Evolutionary conservation across 1,140 invertebrate genomes (phyloP).

Genomic region (Drosophila pachea): DNA sequence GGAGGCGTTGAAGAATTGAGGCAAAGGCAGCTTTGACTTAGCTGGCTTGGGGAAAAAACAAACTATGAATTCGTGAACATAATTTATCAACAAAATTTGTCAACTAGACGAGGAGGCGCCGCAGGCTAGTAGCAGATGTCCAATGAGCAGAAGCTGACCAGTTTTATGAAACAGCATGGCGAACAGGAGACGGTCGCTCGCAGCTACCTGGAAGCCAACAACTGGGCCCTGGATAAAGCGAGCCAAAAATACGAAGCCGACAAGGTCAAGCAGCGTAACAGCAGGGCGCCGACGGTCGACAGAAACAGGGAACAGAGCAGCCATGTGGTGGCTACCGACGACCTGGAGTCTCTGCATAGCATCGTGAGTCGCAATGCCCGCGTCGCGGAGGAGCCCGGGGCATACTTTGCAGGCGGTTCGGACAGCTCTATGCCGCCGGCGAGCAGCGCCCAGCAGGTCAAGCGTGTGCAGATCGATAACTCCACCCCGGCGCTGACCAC

Average conservation of each 20-base stretch:
- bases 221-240: conserved; percentile 56
- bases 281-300: neutral
- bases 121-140: conserved; percentile 50
- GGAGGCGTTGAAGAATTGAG: conserved; percentile 1
- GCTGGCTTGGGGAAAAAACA: neutral
- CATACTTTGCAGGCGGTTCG: conserved; percentile 27
- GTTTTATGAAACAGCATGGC: conserved; percentile 60
- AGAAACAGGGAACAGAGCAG: neutral
- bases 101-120: conserved; percentile 12
- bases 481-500: conserved; percentile 62
- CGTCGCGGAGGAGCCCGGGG: conserved; percentile 7
- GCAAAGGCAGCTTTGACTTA: conserved; percentile 19
- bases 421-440: conserved; percentile 15
- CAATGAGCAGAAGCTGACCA: conserved; percentile 63
- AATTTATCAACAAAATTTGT: conserved; percentile 23
- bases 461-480: conserved; percentile 36
- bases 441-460: conserved; percentile 1
- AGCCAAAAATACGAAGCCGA: conserved; percentile 44
- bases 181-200: conserved; percentile 51
- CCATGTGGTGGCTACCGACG: neutral
- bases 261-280: conserved; percentile 8
- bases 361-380: conserved; percentile 24
- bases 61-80: conserved; percentile 24
- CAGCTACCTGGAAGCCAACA: conserved; percentile 46
- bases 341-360: conserved; percentile 21